Base-by-base conservation (phyloP, 2,797 vertebrate genomes). In the Muscicapa comitata region DNA sequence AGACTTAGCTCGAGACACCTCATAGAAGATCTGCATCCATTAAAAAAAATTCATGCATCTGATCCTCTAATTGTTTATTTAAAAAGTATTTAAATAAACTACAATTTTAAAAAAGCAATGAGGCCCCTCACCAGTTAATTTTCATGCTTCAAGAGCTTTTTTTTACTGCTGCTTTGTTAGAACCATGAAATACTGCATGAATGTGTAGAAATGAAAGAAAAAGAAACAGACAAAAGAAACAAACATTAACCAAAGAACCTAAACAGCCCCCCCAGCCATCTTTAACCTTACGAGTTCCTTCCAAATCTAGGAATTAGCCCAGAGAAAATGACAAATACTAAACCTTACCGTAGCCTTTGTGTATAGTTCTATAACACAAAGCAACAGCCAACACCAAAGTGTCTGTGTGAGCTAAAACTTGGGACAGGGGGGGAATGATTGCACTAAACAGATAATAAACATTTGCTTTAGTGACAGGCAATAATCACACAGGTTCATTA, bases 121-220 rank as follows among this genome's bases (percentile, higher is more conserved):
- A 98, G 98, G 98, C 98, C 98, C 98, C 98, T 98, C 98, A 98
- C 98, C 98, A 98, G 98, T 97, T 98, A 98, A 98, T 98, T 98
- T 98, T 98, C 98, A 98, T 98, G 98, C 98, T 97, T 98, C 98
- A 98, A 98, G 98, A 98, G 98, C 94, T 98, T 98, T 97, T 97
- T 98, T 98, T 98, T 98, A 98, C 98, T 98, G 98, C 98, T 98
- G 98, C 98, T 98, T 98, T 98, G 98, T 97, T 98, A 98, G 98
- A 98, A 98, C 98, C 98, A 98, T 98, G 98, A 98, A 98, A 98
- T 98, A 98, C 98, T 98, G 98, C 98, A 98, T 98, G 98, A 98
- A 98, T 98, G 98, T 98, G 98, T 98, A 98, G 98, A 98, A 98
- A 98, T 97, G 98, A 98, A 98, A 98, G 98, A 98, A 98, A 98